phyloP scores from a whole-genome alignment of 2,113 vertebrate genomes.

The Galeopterus variegatus region DNA sequence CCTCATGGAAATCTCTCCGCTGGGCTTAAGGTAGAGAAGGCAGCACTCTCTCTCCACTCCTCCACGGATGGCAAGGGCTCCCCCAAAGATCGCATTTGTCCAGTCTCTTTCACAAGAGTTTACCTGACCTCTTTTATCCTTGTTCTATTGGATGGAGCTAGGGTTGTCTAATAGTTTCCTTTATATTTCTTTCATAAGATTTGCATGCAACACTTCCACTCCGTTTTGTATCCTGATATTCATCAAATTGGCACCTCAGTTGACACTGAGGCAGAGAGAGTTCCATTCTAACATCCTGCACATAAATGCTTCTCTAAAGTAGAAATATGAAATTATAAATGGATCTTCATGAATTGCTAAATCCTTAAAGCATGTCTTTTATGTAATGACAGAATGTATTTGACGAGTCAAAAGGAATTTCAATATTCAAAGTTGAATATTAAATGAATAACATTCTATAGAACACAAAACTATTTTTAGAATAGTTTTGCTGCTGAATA shows the following conservation, averaged over 20 bases:
- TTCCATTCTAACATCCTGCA: not conserved
- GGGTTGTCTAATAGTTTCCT: not conserved
- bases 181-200: not conserved
- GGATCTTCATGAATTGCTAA: constrained; percentile 68
- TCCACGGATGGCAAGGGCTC: not conserved
- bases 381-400: constrained; percentile 54
- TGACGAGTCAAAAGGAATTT: constrained; percentile 67
- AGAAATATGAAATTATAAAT: constrained; percentile 60
- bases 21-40: not conserved
- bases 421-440: constrained; percentile 67
- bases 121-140: not conserved
- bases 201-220: not conserved
- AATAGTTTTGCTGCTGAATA: constrained; percentile 67
- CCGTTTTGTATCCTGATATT: not conserved
- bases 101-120: not conserved
- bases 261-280: not conserved
- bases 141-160: not conserved
- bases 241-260: not conserved
- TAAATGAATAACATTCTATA: constrained; percentile 53
- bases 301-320: not conserved
- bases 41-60: no score
- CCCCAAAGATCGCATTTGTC: not conserved
- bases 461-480: constrained; percentile 60
- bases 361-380: constrained; percentile 55
- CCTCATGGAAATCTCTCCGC: no score